phyloP scores from a whole-genome alignment of 2,888 invertebrate species.

The Esperia sulphurella region DNA sequence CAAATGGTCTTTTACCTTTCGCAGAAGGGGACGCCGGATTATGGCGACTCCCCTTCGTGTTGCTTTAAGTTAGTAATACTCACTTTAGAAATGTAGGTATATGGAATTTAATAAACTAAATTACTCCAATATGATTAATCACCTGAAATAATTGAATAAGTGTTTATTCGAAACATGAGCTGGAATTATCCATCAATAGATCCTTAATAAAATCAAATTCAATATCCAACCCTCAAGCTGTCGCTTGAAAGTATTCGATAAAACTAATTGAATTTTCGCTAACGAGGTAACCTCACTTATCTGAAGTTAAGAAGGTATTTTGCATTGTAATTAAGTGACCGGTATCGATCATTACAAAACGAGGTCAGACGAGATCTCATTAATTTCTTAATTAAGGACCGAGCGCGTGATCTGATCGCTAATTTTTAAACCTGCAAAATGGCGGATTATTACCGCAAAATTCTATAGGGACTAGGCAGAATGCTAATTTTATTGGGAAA shows the following conservation, averaged over 20 bases:
- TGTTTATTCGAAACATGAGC: background rate
- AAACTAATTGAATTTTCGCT: constrained; percentile 22
- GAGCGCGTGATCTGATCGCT: constrained; percentile 50
- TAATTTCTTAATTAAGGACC: constrained; percentile 70
- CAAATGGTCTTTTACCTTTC: no score
- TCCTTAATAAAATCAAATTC: background rate
- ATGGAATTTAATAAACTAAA: no score
- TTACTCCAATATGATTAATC: background rate
- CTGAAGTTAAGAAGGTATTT: constrained; percentile 20
- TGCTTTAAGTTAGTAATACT: no score
- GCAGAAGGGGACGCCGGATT: no score
- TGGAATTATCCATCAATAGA: background rate
- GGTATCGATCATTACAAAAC: constrained; percentile 50
- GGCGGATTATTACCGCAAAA: background rate
- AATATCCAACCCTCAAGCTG: background rate
- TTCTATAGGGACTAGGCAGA: background rate
- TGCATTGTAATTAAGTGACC: constrained; percentile 40
- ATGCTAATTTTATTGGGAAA: no score
- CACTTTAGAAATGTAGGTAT: no score
- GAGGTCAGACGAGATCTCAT: constrained; percentile 57
- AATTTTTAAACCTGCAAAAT: constrained; percentile 31
- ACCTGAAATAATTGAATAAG: background rate
- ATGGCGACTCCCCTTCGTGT: no score
- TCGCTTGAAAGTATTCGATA: constrained; percentile 5
- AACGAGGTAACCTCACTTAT: constrained; percentile 31